phyloP scores from a whole-genome alignment of 2,888 invertebrate genomes.

The Drosophila mettleri region DNA sequence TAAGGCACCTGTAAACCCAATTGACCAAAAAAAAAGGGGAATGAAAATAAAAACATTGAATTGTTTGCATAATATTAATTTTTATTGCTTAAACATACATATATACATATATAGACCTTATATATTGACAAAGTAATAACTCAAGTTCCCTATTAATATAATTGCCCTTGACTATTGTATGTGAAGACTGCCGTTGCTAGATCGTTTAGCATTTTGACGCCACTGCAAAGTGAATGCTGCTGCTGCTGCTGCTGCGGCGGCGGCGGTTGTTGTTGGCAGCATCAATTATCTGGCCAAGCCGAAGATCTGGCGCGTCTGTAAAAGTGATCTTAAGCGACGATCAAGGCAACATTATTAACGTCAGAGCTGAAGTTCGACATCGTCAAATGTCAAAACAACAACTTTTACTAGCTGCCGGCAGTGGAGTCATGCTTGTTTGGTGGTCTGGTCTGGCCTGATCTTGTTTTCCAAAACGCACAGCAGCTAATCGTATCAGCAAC shows the following conservation, averaged over 20 bases:
- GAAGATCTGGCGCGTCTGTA: constrained; percentile 22
- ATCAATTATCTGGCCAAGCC: constrained; percentile 45
- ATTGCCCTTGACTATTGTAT: neutral
- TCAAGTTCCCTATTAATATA: neutral
- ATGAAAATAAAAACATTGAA: neutral
- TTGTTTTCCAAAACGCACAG: constrained; percentile 48
- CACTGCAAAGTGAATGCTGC: constrained; percentile 69
- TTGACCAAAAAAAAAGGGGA: too few species aligned
- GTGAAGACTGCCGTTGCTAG: constrained; percentile 5
- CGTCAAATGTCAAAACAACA: constrained; percentile 69
- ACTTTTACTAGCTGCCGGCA: constrained; percentile 5
- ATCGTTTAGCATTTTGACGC: constrained; percentile 62
- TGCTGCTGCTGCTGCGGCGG: constrained; percentile 32
- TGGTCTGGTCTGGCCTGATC: constrained; percentile 19
- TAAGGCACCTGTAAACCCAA: too few species aligned
- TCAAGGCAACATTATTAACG: constrained; percentile 62
- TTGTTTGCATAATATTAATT: neutral
- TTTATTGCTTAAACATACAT: neutral
- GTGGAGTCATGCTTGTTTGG: constrained; percentile 9
- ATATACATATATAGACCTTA: neutral
- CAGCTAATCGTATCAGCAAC: constrained; percentile 64
- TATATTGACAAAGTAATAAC: neutral
- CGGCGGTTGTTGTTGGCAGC: constrained; percentile 6
- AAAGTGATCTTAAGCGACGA: constrained; percentile 59
- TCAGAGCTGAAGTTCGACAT: constrained; percentile 29